phyloP scores from a whole-genome alignment of 2,113 vertebrate species.

The Chiloscyllium plagiosum region DNA sequence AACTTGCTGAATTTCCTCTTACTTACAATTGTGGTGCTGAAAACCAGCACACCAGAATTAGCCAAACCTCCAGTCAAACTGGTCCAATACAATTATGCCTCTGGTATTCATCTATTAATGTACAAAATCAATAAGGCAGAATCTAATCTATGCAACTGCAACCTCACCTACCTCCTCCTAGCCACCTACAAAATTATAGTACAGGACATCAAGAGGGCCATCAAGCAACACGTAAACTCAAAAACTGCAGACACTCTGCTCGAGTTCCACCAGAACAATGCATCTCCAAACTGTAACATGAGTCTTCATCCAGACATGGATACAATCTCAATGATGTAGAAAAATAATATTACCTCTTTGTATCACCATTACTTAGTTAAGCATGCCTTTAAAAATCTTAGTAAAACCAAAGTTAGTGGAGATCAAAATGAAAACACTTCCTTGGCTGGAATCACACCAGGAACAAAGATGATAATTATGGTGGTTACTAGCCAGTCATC shows the following conservation, averaged over 20 bases:
- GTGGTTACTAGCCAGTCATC: background rate
- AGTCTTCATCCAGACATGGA: background rate
- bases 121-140: background rate
- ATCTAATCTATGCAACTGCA: background rate
- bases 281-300: background rate
- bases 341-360: background rate
- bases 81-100: background rate
- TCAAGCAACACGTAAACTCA: background rate
- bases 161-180: background rate
- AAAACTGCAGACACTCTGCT: background rate
- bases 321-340: background rate
- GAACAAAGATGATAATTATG: background rate
- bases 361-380: background rate
- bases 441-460: background rate
- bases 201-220: background rate
- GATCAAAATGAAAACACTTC: background rate
- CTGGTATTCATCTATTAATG: background rate
- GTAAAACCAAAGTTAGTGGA: background rate
- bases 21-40: background rate
- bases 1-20: background rate
- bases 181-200: background rate
- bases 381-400: background rate
- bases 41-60: background rate
- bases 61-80: background rate
- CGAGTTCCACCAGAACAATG: background rate